A percentile compares a stretch with the other conserved stretches of the same genome.
Evolutionary conservation across 2,113 vertebrate genomes (phyloP).

Genomic region (Corydoras sp.): DNA sequence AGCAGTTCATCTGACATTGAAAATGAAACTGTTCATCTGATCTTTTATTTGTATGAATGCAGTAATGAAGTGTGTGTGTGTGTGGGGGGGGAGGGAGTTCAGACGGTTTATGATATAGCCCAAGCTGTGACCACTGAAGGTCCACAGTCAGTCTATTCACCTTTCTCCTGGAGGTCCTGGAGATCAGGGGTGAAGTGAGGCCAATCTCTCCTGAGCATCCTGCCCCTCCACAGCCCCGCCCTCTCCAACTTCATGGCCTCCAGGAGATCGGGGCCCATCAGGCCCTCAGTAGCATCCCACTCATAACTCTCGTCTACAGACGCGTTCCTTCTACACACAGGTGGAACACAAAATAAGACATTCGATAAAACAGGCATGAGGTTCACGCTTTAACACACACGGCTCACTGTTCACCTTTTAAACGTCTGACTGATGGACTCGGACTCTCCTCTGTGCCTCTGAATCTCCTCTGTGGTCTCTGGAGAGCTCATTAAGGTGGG

Average conservation of each 20-base stretch:
- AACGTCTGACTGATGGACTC: conserved; percentile 53
- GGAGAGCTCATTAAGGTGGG: conserved; percentile 71
- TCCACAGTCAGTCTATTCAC: conserved; percentile 44
- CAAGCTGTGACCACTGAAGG: conserved; percentile 1
- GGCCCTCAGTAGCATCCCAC: conserved; percentile 66
- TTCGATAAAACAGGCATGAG: conserved; percentile 28
- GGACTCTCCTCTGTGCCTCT: conserved; percentile 52
- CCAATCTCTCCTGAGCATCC: conserved; percentile 45
- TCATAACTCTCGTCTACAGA: conserved; percentile 77
- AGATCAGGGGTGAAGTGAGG: conserved; percentile 47
- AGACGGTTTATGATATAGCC: too few species aligned
- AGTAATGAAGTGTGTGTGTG: too few species aligned
- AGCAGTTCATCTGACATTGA: too few species aligned
- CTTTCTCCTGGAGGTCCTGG: conserved; percentile 59
- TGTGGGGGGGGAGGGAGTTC: too few species aligned
- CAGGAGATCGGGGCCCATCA: conserved; percentile 60
- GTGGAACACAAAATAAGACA: conserved; percentile 29
- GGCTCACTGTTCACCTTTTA: conserved; percentile 65
- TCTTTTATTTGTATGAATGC: too few species aligned
- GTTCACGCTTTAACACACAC: conserved; percentile 35
- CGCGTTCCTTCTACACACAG: conserved; percentile 65
- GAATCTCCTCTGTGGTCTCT: conserved; percentile 66
- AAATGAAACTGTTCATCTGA: too few species aligned
- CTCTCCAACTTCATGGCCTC: conserved; percentile 58
- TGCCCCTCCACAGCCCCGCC: conserved; percentile 35